Evolutionary conservation across 2,888 invertebrate genomes (phyloP).

Genomic region (Colostygia pectinataria): DNA sequence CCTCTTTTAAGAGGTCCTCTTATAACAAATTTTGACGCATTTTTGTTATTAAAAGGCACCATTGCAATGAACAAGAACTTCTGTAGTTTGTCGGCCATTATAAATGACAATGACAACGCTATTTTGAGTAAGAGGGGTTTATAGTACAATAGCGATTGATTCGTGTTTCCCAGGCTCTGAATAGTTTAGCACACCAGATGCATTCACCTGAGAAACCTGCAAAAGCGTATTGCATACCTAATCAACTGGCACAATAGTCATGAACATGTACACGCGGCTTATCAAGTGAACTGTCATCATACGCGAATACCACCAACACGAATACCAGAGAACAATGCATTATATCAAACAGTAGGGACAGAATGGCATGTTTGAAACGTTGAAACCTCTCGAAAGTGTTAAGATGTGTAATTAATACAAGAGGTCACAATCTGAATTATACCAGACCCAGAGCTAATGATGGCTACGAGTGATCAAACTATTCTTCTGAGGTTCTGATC

Average conservation of each 20-base stretch:
- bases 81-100: no score
- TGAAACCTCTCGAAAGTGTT: neutral
- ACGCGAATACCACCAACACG: conserved; percentile 10
- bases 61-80: no score
- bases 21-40: no score
- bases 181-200: conserved; percentile 7
- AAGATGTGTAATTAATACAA: neutral
- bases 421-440: no score
- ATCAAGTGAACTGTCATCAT: conserved; percentile 30
- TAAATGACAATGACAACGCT: no score
- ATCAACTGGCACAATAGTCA: conserved; percentile 27
- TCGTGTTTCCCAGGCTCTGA: conserved; percentile 9
- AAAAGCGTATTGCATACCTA: conserved; percentile 30
- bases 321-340: conserved; percentile 4
- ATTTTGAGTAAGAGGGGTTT: no score
- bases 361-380: neutral
- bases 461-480: no score
- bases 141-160: conserved; percentile 8
- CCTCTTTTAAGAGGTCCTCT: no score
- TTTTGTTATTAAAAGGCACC: no score
- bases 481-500: no score
- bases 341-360: neutral
- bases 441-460: no score
- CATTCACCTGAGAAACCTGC: conserved; percentile 18
- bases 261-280: conserved; percentile 21